Base-by-base conservation (phyloP, 2,888 invertebrate species). In the Alsophila aescularia region DNA sequence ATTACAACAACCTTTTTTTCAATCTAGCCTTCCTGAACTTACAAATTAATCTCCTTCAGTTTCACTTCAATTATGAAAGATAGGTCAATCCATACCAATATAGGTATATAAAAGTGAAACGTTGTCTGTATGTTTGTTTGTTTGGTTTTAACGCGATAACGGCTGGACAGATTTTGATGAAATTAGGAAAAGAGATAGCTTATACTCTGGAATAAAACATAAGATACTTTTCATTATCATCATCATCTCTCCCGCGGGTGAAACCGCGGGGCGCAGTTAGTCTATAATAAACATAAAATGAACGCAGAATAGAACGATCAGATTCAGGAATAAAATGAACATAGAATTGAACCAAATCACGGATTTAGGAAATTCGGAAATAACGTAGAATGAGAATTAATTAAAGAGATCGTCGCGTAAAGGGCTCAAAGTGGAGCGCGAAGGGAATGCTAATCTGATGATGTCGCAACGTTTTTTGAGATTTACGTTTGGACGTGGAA, bases 391-490 rank as follows among this genome's bases (percentile, higher is more conserved):
- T 64, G 59, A 42, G 72, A 75, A 75, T 79, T 79, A 80, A 79
- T 80, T 79, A 80, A 74, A 78, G 73, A 70, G 70, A 75, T 76
- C 77, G 71, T 72, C 70, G 67, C 64, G 64, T 62, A 60, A 67
- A 66, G 66, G 65, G 67, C 70, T 68, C 62, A 59, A 59, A 66
- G 57, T 35, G 59, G 63, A 64, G 70, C 78, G 79, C 77, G 77
- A 54, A 65, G 72, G 71, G 77, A 77, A 77, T 79, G 70, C 69
- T 69, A 72, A 78, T 78, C 71, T 52, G 41, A 37, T 51, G 57
- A 52, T 56, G 62, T 52, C 62, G 56, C 55, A 48, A 58, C 57
- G 44, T 41, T 55, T 62, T 59, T 58, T 35, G 41, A 64, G 59
- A 62, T 62, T 64, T 58, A 64, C 59, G 47, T 43, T 55, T 47